Base-by-base conservation (phyloP, 2,797 vertebrate genomes). In the Malacoctenus gilli region DNA sequence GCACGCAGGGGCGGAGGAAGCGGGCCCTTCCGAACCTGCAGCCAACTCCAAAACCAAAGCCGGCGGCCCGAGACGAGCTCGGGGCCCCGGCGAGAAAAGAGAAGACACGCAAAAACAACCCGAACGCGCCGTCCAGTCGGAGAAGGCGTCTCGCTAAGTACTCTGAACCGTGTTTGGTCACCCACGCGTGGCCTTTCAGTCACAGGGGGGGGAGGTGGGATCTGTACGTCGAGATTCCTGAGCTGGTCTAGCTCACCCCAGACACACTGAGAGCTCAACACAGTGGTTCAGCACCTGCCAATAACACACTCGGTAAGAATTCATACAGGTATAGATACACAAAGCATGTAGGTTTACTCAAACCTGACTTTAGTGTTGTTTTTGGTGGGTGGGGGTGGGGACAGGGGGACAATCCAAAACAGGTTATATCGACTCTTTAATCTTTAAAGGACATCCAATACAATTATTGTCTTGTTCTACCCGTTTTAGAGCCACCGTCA, bases 401-500 rank as follows among this genome's bases (percentile, higher is more conserved):
- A 65, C 42, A 56, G 52, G 71, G 75, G 86, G 54, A 82, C 75
- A 80, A 86, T 86, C 68, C 82, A 88, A 77, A 90, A 89, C 83
- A 87, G 86, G 68, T 90, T 89, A 86, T 89, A 89, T 76, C 67
- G 80, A 92, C 86, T 87, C 82, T 91, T 91, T 91, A 90, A 91
- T 92, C 77, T 80, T 87, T 83, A 89, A n/a, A n/a, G 82, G 85
- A 91, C 90, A 90, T 90, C 91, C 89, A 91, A 91, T 91, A 93
- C 90, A 92, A 88, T 91, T 92, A 85, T 90, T 87, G 89, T 91
- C 83, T 87, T 91, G 89, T 87, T 90, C 89, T 92, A 92, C 90
- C 91, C 87, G 91, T 92, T 90, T 91, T 88, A 89, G 89, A 79
- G 84, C 87, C 85, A 70, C 87, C 80, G 5, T 75, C 59, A 54